Percentiles rank a stretch among this genome's conserved stretches.
Conservation (phyloP, 2,888 invertebrate species). For the Andrena flavipes region DNA sequence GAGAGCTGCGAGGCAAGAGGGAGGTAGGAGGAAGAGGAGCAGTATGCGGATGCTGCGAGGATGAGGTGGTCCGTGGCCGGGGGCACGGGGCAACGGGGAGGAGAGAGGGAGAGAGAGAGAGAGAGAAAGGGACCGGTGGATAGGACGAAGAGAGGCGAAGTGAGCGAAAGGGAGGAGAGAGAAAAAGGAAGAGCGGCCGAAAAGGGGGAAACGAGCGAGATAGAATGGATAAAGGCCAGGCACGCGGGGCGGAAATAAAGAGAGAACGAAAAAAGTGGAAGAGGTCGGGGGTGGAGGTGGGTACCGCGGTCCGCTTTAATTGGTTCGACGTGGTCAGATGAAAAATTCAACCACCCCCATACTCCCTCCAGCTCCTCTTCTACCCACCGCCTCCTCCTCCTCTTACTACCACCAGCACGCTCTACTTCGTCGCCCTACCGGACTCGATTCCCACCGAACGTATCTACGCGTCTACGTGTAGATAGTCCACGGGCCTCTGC, state of each 20-base stretch:
- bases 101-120: slow-evolving; percentile 17
- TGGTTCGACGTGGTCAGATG: slow-evolving; percentile 84
- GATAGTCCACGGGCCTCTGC: slow-evolving; percentile 36
- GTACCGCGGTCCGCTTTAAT: slow-evolving; percentile 82
- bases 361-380: slow-evolving; percentile 63
- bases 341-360: slow-evolving; percentile 81
- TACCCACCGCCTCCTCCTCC: slow-evolving; percentile 4
- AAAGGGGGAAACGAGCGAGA: slow-evolving; percentile 50
- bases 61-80: slow-evolving; percentile 55
- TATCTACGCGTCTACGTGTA: slow-evolving; percentile 65
- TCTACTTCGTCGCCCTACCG: slow-evolving; percentile 30
- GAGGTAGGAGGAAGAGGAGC: slow-evolving; percentile 30
- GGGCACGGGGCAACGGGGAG: slow-evolving; percentile 45
- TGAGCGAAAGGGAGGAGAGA: slow-evolving; percentile 23
- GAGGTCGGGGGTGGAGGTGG: slow-evolving; percentile 73
- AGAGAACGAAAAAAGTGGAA: slow-evolving; percentile 76
- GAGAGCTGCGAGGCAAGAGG: slow-evolving; percentile 19
- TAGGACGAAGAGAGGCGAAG: slow-evolving; percentile 38
- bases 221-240: slow-evolving; percentile 72
- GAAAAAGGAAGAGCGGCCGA: slow-evolving; percentile 34
- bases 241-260: slow-evolving; percentile 75
- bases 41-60: slow-evolving; percentile 56
- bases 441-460: slow-evolving; percentile 64
- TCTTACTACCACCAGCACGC: slow-evolving; percentile 47
- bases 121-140: slow-evolving; percentile 41